Conservation (phyloP, 1,140 invertebrate genomes). For the Lordiphosa stackelbergi region DNA sequence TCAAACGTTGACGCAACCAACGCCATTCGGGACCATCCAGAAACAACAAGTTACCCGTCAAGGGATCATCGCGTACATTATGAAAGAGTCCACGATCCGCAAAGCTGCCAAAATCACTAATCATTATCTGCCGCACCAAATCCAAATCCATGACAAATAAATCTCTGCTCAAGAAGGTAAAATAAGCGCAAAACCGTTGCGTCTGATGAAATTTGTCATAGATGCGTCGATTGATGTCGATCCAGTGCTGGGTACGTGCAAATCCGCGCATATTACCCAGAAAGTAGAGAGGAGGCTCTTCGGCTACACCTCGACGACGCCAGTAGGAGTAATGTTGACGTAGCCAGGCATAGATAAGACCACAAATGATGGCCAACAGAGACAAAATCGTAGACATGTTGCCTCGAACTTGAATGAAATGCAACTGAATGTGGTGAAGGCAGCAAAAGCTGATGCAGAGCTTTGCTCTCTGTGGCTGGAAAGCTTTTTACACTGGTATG, state of each 20-base stretch:
- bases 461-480: neutral
- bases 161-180: constrained; percentile 48
- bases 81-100: constrained; percentile 77
- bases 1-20: constrained; percentile 80
- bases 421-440: constrained; percentile 20
- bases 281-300: constrained; percentile 29
- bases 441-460: constrained; percentile 19
- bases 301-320: constrained; percentile 75
- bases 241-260: constrained; percentile 42
- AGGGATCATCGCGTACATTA: constrained; percentile 78
- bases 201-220: constrained; percentile 36
- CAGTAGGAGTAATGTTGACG: constrained; percentile 74
- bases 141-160: constrained; percentile 62
- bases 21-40: constrained; percentile 80
- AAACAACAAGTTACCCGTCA: constrained; percentile 78
- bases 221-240: constrained; percentile 51
- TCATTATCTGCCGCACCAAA: constrained; percentile 78
- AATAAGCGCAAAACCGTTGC: constrained; percentile 52
- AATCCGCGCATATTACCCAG: constrained; percentile 61
- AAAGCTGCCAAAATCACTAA: constrained; percentile 80
- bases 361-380: constrained; percentile 9
- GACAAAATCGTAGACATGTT: constrained; percentile 33
- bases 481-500: neutral
- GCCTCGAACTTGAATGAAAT: neutral
- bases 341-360: constrained; percentile 34